Conservation (phyloP, 2,888 invertebrate genomes). For the Drosophila nigricruria region DNA sequence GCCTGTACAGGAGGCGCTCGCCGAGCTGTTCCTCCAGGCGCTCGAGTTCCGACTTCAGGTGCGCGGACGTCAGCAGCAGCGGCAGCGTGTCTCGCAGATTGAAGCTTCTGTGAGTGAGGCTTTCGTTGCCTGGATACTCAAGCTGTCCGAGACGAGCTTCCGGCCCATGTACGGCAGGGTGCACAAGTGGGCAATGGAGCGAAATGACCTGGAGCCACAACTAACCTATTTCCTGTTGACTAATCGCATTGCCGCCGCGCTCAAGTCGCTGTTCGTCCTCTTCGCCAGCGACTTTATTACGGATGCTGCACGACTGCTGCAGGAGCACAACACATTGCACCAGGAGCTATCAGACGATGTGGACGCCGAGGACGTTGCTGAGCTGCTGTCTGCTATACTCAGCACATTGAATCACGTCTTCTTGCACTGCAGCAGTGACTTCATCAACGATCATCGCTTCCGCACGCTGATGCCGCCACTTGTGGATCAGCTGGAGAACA, state of each 20-base stretch:
- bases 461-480: slow-evolving; percentile 93
- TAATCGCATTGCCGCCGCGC: slow-evolving; percentile 90
- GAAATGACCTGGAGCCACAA: slow-evolving; percentile 84
- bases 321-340: slow-evolving; percentile 88
- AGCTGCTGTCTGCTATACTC: slow-evolving; percentile 89
- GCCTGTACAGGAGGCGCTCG: slow-evolving; percentile 89
- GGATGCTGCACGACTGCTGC: slow-evolving; percentile 91
- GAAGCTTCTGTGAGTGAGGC: slow-evolving; percentile 92
- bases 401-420: slow-evolving; percentile 92
- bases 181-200: slow-evolving; percentile 92
- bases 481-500: slow-evolving; percentile 95
- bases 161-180: slow-evolving; percentile 94
- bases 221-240: slow-evolving; percentile 92
- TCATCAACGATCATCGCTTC: slow-evolving; percentile 94
- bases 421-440: slow-evolving; percentile 92
- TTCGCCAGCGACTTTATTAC: slow-evolving; percentile 94
- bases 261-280: slow-evolving; percentile 95
- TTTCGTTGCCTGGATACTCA: slow-evolving; percentile 92
- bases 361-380: slow-evolving; percentile 77
- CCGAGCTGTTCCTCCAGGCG: slow-evolving; percentile 90
- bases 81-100: slow-evolving; percentile 87
- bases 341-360: slow-evolving; percentile 85
- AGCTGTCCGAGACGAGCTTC: slow-evolving; percentile 95
- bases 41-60: slow-evolving; percentile 89
- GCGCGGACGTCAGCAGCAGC: slow-evolving; percentile 74